Evolutionary conservation across 2,797 vertebrate species (phyloP).

Genomic region (Chaetodon trifasciatus): DNA sequence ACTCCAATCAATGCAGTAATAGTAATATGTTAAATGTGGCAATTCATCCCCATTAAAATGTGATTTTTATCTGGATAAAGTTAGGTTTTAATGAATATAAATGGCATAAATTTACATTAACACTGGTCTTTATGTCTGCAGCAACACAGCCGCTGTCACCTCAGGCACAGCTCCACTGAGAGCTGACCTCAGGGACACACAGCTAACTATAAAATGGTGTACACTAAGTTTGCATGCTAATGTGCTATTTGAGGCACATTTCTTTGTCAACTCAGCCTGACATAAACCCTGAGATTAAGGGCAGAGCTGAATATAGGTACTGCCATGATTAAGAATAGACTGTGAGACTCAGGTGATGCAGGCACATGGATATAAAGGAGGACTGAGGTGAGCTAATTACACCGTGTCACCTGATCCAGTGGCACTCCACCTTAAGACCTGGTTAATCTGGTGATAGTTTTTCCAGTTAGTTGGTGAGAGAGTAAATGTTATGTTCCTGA

Average conservation of each 20-base stretch:
- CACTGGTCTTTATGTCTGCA: neutral
- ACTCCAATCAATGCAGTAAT: constrained; percentile 11
- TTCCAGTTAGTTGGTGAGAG: neutral
- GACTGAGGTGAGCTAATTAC: constrained; percentile 8
- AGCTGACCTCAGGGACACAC: constrained; percentile 36
- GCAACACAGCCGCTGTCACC: constrained; percentile 6
- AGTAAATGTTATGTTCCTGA: neutral
- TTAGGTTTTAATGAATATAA: constrained; percentile 45
- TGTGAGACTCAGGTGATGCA: constrained; percentile 18
- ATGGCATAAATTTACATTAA: constrained; percentile 40
- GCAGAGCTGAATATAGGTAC: constrained; percentile 50
- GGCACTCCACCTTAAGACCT: neutral
- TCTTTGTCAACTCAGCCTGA: constrained; percentile 44
- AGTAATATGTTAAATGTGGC: constrained; percentile 14
- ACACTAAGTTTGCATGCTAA: constrained; percentile 38
- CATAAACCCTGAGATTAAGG: constrained; percentile 61
- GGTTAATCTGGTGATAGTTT: neutral
- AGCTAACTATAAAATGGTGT: constrained; percentile 10
- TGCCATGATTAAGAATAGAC: constrained; percentile 38
- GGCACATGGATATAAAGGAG: constrained; percentile 10
- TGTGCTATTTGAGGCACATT: constrained; percentile 47
- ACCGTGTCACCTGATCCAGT: neutral
- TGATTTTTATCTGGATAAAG: constrained; percentile 13
- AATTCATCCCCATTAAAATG: constrained; percentile 41
- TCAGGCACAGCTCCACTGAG: constrained; percentile 29